These are phyloP conservation scores for Saxidomus purpurata DNA, from an alignment of 1,140 invertebrate genomes.

Conservation along the genomic window DNA sequence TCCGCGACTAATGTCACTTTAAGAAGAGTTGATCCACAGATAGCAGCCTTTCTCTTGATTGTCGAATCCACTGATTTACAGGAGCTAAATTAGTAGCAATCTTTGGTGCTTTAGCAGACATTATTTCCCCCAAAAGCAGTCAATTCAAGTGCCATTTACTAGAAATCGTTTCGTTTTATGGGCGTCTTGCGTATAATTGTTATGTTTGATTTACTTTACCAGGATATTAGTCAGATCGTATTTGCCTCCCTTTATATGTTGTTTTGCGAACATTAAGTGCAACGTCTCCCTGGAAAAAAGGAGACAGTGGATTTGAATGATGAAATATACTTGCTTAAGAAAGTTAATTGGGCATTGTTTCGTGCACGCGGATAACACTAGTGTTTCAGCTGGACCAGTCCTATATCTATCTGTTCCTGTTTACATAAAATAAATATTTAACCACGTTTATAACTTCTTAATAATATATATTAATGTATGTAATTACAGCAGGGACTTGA, in stretches of 20 bases:
- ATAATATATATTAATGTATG: constrained; percentile 15
- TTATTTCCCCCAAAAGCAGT: not conserved
- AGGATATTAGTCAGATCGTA: not conserved
- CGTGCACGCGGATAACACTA: not conserved
- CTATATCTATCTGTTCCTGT: not conserved
- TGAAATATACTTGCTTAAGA: no score
- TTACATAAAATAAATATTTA: constrained; percentile 4
- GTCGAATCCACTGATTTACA: constrained; percentile 27
- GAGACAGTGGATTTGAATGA: no score
- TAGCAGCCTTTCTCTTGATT: constrained; percentile 14
- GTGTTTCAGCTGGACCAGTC: not conserved
- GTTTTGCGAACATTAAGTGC: no score
- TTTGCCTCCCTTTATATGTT: not conserved
- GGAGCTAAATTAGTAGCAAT: constrained; percentile 1
- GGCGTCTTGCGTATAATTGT: constrained; percentile 19
- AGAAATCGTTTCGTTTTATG: constrained; percentile 9
- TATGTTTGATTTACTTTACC: not conserved
- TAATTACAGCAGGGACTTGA: not conserved
- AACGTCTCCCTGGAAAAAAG: no score
- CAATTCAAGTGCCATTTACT: not conserved
- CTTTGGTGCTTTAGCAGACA: not conserved
- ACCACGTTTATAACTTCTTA: not conserved
- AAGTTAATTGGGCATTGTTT: not conserved
- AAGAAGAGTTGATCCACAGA: constrained; percentile 39
- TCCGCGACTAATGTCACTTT: constrained; percentile 38